phyloP scores from a whole-genome alignment of 2,888 invertebrate species.

The Thecocarcelia acutangulata region DNA sequence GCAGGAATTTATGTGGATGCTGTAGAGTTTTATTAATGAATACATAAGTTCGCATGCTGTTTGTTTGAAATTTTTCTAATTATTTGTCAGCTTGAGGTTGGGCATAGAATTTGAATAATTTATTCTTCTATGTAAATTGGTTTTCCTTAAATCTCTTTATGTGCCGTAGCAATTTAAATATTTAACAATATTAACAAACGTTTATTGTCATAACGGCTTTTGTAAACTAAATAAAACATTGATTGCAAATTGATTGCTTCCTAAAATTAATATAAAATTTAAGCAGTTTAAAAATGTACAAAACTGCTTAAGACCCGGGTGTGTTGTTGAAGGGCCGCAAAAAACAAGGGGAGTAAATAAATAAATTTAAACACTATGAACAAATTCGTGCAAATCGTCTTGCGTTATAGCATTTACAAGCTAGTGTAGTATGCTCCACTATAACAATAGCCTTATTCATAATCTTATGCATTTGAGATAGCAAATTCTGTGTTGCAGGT shows the following conservation, averaged over 20 bases:
- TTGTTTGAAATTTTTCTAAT: constrained; percentile 23
- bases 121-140: constrained; percentile 10
- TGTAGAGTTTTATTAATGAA: no score
- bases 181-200: neutral
- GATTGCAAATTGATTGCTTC: constrained; percentile 3
- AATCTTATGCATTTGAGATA: no score
- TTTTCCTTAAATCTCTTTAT: constrained; percentile 6
- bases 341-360: no score
- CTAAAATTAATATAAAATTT: constrained; percentile 7
- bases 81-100: constrained; percentile 33
- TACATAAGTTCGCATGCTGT: neutral
- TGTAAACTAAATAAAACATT: constrained; percentile 9
- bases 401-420: no score
- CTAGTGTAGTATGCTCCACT: no score
- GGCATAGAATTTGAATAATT: constrained; percentile 40
- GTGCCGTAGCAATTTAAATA: neutral
- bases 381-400: no score
- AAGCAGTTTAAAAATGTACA: no score
- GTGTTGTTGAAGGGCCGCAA: no score
- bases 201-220: constrained; percentile 17
- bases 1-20: neutral
- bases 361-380: no score
- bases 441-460: no score
- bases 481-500: no score
- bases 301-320: no score